Percentiles rank a stretch among this genome's conserved stretches.
phyloP scores from a whole-genome alignment of 2,113 vertebrate genomes.

The Nasalis larvatus region DNA sequence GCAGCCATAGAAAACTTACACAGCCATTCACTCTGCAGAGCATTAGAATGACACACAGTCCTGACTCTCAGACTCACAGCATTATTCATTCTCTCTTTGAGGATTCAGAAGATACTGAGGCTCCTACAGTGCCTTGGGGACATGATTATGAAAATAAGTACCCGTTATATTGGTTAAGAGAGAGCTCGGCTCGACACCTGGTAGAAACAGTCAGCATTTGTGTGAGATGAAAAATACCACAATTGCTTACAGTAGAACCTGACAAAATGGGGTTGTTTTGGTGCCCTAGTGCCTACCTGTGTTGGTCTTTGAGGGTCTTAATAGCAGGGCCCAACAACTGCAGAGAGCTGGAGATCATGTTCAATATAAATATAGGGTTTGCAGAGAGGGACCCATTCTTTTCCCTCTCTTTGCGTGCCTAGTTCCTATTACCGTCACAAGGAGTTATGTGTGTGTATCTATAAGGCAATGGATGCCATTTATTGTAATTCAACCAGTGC shows the following conservation, averaged over 20 bases:
- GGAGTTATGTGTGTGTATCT: not conserved
- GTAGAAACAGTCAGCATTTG: not conserved
- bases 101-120: not conserved
- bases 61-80: not conserved
- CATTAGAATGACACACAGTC: not conserved
- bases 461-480: not conserved
- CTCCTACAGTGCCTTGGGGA: not conserved
- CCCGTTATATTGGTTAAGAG: not conserved
- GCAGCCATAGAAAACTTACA: not conserved
- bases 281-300: fast-evolving
- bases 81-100: not conserved
- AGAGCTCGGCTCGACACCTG: not conserved
- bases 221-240: not conserved
- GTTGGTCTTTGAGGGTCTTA: not conserved
- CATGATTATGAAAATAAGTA: not conserved
- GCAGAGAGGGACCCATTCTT: not conserved
- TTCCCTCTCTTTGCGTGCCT: fast-evolving
- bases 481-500: fast-evolving
- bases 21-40: not conserved
- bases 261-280: not conserved
- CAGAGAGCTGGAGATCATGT: not conserved
- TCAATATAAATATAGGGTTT: fast-evolving
- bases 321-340: fast-evolving
- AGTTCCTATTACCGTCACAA: fast-evolving
- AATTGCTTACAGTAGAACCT: not conserved